Conservation (phyloP, 2,797 vertebrate genomes). For the Tragopan temminckii region DNA sequence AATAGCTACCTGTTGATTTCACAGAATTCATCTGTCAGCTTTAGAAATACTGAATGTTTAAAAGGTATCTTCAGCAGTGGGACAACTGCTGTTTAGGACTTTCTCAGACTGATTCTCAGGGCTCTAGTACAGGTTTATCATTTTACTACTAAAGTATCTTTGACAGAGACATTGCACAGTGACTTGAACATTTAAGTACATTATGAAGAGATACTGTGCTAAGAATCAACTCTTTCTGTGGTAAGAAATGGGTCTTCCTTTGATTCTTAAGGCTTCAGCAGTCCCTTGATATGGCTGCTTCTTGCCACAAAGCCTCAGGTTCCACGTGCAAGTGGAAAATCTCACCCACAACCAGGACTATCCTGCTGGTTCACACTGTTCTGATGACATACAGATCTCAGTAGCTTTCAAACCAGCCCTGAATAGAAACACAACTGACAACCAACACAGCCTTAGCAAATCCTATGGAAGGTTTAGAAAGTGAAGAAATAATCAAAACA, state of each 20-base stretch:
- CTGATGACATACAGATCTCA: neutral
- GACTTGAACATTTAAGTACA: neutral
- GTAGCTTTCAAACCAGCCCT: neutral
- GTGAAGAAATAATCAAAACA: neutral
- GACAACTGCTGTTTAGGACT: neutral
- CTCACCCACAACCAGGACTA: neutral
- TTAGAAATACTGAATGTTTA: neutral
- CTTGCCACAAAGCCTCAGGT: neutral
- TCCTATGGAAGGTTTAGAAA: neutral
- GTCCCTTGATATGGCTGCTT: neutral
- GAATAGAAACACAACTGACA: neutral
- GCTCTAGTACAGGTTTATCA: neutral
- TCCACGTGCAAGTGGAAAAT: neutral
- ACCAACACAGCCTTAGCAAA: neutral
- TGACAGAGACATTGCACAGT: neutral
- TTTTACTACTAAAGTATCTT: neutral
- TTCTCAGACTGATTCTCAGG: neutral
- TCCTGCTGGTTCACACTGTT: neutral
- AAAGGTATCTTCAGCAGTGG: neutral
- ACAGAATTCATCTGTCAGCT: neutral
- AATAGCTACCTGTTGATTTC: neutral
- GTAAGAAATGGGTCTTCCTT: neutral
- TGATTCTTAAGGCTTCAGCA: neutral
- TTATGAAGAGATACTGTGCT: neutral
- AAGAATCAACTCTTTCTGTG: neutral